Evolutionary conservation across 2,888 invertebrate species (phyloP), one percentile per base, ranked within the genome.

Genomic region (Anagyrus pseudococci): DNA sequence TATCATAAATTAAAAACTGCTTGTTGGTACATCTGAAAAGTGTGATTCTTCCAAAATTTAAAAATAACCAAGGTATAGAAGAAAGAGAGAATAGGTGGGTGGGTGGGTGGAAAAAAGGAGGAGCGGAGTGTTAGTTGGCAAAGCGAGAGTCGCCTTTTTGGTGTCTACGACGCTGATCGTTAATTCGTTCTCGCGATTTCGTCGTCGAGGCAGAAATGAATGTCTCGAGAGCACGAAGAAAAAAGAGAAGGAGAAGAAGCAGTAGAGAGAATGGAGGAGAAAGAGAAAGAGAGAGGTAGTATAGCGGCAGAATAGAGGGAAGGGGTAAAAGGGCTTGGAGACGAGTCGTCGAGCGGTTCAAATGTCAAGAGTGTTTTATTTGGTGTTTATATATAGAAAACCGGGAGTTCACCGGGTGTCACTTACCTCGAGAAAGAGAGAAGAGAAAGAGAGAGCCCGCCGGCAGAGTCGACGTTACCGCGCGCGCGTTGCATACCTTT

Each of bases 331-430:
- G 29, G 10, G 29, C 4, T 29, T 7, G 29, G 29, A n/a, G n/a
- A n/a, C n/a, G n/a, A n/a, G n/a, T n/a, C n/a, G 6, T 29, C 55
- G 49, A 59, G 54, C 57, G 59, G 69, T 69, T 78, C 74, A 76
- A 76, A 77, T 75, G 78, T 77, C 75, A 73, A 29, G 67, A 71
- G 67, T 78, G 73, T 68, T 80, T 80, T 79, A 79, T 80, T 80
- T 79, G 75, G 72, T 4, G 72, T 78, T 77, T 80, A 79, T 78
- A 79, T 79, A 78, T 80, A 80, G 80, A 75, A 74, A 72, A 71
- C 70, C 69, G 73, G 70, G 77, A 78, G 79, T 79, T 79, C 77
- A 77, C 71, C 72, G 72, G 75, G 76, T 78, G 79, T 79, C 79
- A 77, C 77, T 77, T 79, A 79, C 79, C 78, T 73, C 75, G 49